phyloP scores from a whole-genome alignment of 2,797 vertebrate genomes.

The Cynopterus sphinx region DNA sequence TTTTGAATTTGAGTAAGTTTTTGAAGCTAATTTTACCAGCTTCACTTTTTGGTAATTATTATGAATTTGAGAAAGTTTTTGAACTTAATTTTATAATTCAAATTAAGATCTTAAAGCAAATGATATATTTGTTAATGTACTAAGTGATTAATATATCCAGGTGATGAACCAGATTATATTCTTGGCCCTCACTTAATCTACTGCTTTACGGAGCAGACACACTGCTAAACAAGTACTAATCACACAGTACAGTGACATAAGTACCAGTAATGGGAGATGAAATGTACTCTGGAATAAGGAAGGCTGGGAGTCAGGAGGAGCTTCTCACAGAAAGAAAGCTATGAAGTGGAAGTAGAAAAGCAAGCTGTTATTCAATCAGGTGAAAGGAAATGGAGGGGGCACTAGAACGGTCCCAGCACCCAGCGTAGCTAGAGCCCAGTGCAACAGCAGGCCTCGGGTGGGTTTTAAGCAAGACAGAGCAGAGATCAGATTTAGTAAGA shows the following conservation, averaged over 20 bases:
- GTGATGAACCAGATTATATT: not conserved
- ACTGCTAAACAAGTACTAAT: not conserved
- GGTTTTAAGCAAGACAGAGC: not conserved
- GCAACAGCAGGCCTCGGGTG: not conserved
- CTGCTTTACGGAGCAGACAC: not conserved
- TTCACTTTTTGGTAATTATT: not conserved
- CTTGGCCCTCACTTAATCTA: not conserved
- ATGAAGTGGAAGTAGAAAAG: not conserved
- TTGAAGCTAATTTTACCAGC: constrained; percentile 1
- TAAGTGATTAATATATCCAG: not conserved
- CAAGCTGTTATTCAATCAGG: not conserved
- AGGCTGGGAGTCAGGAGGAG: not conserved
- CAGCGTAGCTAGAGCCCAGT: not conserved
- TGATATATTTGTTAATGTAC: not conserved
- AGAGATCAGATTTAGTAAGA: not conserved
- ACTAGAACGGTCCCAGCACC: not conserved
- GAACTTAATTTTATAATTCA: constrained; percentile 40
- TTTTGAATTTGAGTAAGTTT: not conserved
- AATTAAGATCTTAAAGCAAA: not conserved
- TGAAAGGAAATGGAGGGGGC: not conserved
- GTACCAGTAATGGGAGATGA: not conserved
- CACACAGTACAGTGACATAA: not conserved
- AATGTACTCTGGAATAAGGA: not conserved
- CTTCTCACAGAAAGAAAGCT: not conserved
- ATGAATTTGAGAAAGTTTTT: not conserved